These are phyloP conservation scores for Protonibea diacanthus DNA, from an alignment of 2,797 vertebrate genomes.

Conservation along the genomic window DNA sequence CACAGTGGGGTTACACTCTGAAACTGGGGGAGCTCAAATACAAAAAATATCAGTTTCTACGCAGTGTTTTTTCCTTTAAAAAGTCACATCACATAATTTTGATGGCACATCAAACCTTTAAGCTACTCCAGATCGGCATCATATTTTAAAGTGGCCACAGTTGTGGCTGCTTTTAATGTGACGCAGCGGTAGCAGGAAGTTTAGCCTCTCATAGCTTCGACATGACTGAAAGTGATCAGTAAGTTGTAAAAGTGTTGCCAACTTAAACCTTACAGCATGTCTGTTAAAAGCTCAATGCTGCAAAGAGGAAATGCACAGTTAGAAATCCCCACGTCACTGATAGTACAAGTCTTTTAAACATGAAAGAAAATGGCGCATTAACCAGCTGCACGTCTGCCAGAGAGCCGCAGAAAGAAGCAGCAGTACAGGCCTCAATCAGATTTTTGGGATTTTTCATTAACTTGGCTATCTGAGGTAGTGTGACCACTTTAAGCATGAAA, in stretches of 20 bases:
- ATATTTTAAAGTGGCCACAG: too few relatives aligned
- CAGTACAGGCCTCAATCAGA: conserved; percentile 55
- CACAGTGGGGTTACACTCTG: too few relatives aligned
- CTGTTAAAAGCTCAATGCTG: conserved; percentile 4
- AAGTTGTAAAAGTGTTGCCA: neutral
- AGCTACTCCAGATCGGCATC: too few relatives aligned
- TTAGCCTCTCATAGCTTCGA: neutral
- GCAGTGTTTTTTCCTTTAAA: too few relatives aligned
- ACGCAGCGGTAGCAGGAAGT: neutral
- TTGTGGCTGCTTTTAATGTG: neutral
- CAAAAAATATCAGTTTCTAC: too few relatives aligned
- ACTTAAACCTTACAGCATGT: conserved; percentile 4
- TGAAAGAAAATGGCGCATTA: conserved; percentile 30
- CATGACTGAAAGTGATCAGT: neutral
- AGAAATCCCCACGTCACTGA: conserved; percentile 21
- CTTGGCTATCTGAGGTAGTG: conserved; percentile 55
- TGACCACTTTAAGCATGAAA: conserved; percentile 70
- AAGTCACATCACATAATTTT: too few relatives aligned
- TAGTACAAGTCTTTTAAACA: conserved; percentile 21
- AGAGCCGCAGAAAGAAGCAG: conserved; percentile 33
- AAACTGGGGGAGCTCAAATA: too few relatives aligned
- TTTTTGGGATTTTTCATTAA: conserved; percentile 50
- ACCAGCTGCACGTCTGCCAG: conserved; percentile 33
- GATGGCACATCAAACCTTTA: too few relatives aligned
- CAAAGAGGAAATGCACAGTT: conserved; percentile 36